Conservation (phyloP, 1,140 invertebrate species). For the Lepidurus apus region DNA sequence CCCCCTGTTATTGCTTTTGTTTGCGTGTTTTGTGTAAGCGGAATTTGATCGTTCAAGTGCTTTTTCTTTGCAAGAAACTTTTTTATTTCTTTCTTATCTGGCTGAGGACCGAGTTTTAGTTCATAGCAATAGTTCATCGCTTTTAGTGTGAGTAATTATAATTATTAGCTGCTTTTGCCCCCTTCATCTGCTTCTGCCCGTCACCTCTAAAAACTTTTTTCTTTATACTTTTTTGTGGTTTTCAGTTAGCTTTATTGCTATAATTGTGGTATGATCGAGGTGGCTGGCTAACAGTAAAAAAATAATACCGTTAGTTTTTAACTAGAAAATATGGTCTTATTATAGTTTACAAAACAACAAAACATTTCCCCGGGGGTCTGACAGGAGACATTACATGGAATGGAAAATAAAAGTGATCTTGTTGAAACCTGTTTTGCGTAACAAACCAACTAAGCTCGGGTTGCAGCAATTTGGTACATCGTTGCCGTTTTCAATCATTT, state of each 20-base stretch:
- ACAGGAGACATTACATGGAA: neutral
- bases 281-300: neutral
- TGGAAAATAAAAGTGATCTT: constrained; percentile 8
- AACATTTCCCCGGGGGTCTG: neutral
- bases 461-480: neutral
- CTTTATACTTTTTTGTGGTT: too few species aligned
- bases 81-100: too few species aligned
- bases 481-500: too few species aligned
- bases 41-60: neutral
- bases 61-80: too few species aligned
- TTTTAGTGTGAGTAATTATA: neutral
- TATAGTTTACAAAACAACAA: neutral
- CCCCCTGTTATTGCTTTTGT: neutral
- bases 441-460: neutral
- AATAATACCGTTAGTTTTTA: neutral
- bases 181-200: neutral
- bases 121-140: too few species aligned
- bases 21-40: neutral
- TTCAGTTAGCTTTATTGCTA: neutral
- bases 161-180: neutral
- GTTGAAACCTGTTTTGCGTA: neutral
- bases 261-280: neutral
- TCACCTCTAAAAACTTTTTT: neutral
- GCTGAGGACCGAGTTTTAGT: too few species aligned
- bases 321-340: constrained; percentile 12